These are phyloP conservation scores for Netelia inedita DNA, from an alignment of 2,888 invertebrate genomes.

Conservation along the genomic window DNA sequence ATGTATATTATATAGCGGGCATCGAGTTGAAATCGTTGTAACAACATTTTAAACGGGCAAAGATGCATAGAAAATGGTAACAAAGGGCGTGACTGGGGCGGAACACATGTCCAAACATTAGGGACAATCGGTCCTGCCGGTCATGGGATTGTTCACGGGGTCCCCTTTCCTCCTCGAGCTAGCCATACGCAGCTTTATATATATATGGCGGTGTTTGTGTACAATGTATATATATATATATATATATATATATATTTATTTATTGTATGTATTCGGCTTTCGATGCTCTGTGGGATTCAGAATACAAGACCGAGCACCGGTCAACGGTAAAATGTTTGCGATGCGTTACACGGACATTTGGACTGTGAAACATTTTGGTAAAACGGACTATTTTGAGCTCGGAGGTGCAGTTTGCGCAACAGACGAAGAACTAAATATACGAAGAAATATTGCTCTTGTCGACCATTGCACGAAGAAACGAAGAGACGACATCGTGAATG, in stretches of 20 bases:
- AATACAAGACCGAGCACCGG: conserved; percentile 47
- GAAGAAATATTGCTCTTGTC: conserved; percentile 75
- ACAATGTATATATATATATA: conserved; percentile 14
- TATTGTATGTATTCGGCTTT: conserved; percentile 18
- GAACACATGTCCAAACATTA: conserved; percentile 85
- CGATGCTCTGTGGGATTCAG: conserved; percentile 52
- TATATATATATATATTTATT: conserved; percentile 12
- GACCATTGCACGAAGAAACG: conserved; percentile 64
- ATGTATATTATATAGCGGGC: conserved; percentile 28
- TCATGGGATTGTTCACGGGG: conserved; percentile 76
- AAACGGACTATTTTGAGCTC: conserved; percentile 64
- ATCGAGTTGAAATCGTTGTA: conserved; percentile 74
- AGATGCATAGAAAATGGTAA: conserved; percentile 83
- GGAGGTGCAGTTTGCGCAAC: conserved; percentile 77
- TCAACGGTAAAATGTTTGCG: conserved; percentile 82
- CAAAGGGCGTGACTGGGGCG: conserved; percentile 85
- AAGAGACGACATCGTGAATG: conserved; percentile 44
- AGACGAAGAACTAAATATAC: no score
- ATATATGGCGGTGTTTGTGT: conserved; percentile 40
- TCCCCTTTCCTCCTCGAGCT: conserved; percentile 61
- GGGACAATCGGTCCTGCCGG: conserved; percentile 82
- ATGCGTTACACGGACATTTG: conserved; percentile 83
- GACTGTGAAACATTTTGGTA: conserved; percentile 76
- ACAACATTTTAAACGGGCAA: conserved; percentile 83
- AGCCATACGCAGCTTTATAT: conserved; percentile 36